These are phyloP conservation scores for Phylloscopus trochiloides DNA, from an alignment of 2,113 vertebrate species.

Conservation along the genomic window DNA sequence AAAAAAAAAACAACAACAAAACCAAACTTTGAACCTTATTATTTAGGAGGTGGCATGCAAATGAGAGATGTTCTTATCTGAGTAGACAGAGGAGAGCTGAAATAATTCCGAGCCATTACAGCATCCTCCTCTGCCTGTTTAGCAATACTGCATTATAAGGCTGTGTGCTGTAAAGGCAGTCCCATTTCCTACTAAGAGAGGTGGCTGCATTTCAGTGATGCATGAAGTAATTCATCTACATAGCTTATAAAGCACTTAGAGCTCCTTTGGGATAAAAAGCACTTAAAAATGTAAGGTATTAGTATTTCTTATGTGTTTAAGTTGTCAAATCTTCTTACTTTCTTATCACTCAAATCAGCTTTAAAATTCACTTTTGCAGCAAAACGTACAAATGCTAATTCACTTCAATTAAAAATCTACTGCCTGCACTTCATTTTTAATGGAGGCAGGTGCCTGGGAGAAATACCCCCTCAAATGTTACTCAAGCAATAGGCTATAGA, in stretches of 20 bases:
- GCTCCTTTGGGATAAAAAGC: slow-evolving; percentile 59
- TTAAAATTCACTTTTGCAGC: slow-evolving; percentile 31
- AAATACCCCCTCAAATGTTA: neutral
- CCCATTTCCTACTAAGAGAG: neutral
- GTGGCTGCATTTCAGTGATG: slow-evolving; percentile 6
- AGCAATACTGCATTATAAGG: neutral
- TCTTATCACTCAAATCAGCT: slow-evolving; percentile 35
- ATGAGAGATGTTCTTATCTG: neutral
- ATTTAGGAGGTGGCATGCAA: neutral
- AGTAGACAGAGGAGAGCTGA: neutral
- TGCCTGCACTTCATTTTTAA: neutral
- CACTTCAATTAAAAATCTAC: slow-evolving; percentile 42
- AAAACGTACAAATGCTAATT: slow-evolving; percentile 13
- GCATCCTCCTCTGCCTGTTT: neutral
- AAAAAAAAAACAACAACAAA: neutral
- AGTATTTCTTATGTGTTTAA: slow-evolving; percentile 57
- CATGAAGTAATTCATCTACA: slow-evolving; percentile 38
- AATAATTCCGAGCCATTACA: neutral
- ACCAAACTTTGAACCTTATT: neutral
- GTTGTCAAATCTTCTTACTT: slow-evolving; percentile 57
- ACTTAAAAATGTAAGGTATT: slow-evolving; percentile 53
- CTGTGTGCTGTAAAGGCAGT: neutral
- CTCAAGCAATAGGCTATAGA: neutral
- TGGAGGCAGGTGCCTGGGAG: neutral
- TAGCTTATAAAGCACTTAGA: slow-evolving; percentile 51